Percentiles rank a stretch among this genome's conserved stretches.
Conservation (phyloP, 2,797 vertebrate species). For the Scolopax rusticola region DNA sequence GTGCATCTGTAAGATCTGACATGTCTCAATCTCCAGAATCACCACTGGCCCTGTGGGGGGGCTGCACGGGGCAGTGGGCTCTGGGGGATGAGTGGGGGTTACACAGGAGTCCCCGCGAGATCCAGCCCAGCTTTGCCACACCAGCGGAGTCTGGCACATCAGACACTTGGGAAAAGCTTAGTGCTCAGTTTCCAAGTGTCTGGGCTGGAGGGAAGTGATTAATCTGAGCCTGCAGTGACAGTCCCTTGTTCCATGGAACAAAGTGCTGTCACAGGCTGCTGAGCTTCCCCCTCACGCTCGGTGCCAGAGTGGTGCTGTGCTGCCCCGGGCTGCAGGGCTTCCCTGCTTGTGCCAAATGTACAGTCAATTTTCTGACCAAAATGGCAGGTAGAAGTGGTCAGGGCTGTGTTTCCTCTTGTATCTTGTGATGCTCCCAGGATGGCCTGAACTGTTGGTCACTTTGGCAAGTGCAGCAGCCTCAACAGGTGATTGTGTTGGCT, state of each 20-base stretch:
- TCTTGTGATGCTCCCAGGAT: background rate
- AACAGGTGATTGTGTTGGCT: rapidly evolving
- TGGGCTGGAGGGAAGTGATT: constrained; percentile 61
- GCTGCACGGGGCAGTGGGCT: background rate
- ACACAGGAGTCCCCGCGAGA: background rate
- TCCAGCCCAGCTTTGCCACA: background rate
- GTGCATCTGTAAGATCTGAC: background rate
- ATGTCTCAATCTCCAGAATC: background rate
- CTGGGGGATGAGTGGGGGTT: background rate
- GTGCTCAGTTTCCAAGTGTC: constrained; percentile 32
- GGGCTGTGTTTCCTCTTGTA: background rate
- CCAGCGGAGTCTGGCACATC: background rate
- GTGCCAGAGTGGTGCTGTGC: too few species aligned
- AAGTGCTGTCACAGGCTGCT: background rate
- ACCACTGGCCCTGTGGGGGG: background rate
- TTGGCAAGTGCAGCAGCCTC: background rate
- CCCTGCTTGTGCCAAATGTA: rapidly evolving
- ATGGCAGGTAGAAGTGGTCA: background rate
- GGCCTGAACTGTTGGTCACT: rapidly evolving
- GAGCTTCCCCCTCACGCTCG: background rate
- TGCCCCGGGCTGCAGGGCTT: background rate
- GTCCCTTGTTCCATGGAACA: constrained; percentile 66
- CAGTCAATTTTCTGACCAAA: background rate
- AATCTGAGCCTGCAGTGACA: constrained; percentile 45
- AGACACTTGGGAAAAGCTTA: constrained; percentile 7